Evolutionary conservation across 2,888 invertebrate species (phyloP).

Genomic region (Villa cingulata): DNA sequence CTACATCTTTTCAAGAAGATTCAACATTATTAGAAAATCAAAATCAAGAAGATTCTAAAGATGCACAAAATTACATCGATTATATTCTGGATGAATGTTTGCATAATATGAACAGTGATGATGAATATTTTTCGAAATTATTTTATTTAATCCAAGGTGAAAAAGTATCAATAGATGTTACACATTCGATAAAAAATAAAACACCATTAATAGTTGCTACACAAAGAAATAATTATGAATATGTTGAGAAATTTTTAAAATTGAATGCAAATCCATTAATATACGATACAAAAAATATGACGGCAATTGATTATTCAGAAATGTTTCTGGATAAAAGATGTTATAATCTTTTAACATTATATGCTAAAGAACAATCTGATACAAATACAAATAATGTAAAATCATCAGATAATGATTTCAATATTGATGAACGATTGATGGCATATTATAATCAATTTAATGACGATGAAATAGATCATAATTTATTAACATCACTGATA

Average conservation of each 20-base stretch:
- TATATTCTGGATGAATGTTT: slow-evolving; percentile 28
- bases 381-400: slow-evolving; percentile 15
- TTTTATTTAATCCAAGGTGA: slow-evolving; percentile 66
- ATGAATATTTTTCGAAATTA: slow-evolving; percentile 59
- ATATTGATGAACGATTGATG: slow-evolving; percentile 47
- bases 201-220: slow-evolving; percentile 72
- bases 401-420: slow-evolving; percentile 20
- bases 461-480: slow-evolving; percentile 58
- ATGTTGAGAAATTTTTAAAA: slow-evolving; percentile 54
- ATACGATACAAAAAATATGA: slow-evolving; percentile 17
- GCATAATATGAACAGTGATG: slow-evolving; percentile 30
- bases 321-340: slow-evolving; percentile 19
- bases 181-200: slow-evolving; percentile 48
- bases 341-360: slow-evolving; percentile 15
- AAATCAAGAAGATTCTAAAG: not conserved
- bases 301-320: slow-evolving; percentile 22
- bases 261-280: slow-evolving; percentile 42
- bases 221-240: slow-evolving; percentile 50
- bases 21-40: not conserved
- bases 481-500: slow-evolving; percentile 50
- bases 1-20: no score
- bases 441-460: slow-evolving; percentile 60
- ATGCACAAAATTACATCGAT: slow-evolving; percentile 22
- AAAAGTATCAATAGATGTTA: slow-evolving; percentile 58
- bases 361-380: no score